A percentile compares a stretch with the other conserved stretches of the same genome.
phyloP scores from a whole-genome alignment of 2,113 vertebrate genomes.

The Typhlomys cinereus region DNA sequence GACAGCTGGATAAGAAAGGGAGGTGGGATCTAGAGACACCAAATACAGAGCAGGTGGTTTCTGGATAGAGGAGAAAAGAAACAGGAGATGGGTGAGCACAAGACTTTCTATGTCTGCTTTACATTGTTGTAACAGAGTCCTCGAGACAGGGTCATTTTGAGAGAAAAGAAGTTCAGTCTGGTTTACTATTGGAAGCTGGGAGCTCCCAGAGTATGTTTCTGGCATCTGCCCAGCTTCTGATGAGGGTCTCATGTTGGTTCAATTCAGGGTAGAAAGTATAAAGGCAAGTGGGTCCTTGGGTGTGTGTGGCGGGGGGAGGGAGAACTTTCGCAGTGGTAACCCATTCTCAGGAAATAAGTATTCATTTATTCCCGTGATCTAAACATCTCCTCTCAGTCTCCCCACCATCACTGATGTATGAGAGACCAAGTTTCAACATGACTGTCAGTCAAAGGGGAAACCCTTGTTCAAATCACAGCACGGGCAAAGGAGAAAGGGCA shows the following conservation, averaged over 20 bases:
- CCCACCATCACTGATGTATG: not conserved
- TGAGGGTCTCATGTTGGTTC: not conserved
- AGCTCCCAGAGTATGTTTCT: not conserved
- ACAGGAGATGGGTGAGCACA: not conserved
- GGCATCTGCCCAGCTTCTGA: not conserved
- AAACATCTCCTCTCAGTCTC: not conserved
- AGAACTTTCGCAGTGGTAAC: not conserved
- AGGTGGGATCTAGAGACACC: not conserved
- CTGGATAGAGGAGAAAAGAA: not conserved
- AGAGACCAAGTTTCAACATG: not conserved
- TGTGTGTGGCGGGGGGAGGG: no score
- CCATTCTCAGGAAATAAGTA: not conserved
- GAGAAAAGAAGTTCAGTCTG: not conserved
- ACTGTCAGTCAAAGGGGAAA: not conserved
- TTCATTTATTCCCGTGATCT: not conserved
- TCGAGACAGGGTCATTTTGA: not conserved
- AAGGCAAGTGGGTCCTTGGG: not conserved
- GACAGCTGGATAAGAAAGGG: no score
- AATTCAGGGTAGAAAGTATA: not conserved
- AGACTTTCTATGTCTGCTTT: not conserved
- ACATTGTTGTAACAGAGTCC: not conserved
- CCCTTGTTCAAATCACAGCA: not conserved
- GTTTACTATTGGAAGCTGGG: not conserved
- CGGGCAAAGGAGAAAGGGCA: no score
- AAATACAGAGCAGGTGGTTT: not conserved